Evolutionary conservation across 1,140 invertebrate species (phyloP), one percentile per base, ranked within the genome.

Genomic region (Sarcophaga bullata): DNA sequence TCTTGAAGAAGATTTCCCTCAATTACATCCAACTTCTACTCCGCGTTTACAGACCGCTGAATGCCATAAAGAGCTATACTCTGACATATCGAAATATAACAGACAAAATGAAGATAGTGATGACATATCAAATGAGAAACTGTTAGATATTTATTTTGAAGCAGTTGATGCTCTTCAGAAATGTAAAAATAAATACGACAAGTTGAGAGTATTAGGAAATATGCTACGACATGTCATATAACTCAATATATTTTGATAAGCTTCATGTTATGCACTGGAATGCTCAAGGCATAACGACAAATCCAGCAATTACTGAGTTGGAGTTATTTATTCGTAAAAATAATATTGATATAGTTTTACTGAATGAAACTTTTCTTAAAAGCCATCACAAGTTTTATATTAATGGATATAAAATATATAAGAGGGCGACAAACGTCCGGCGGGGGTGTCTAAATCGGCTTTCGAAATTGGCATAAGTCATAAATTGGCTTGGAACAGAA

Each of bases 321-420:
- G 75, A 78, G 17, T 37, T n/a, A 7, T 48, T 78, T n/a, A 48
- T 78, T n/a, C 17, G 10, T n/a, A 78, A 48, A 6, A 48, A 15
- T 6, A 78, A 78, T 78, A 37, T 78, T n/a, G 47, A 78, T 48
- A 78, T 78, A 48, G 8, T 78, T 9, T 48, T 78, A n/a, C 17
- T 78, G 17, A 78, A 78, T 52, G 75, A 78, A 78, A 48, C 75
- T 8, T 78, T 78, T 52, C 37, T 78, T 15, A 78, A 76, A 76
- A 13, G 7, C 9, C 9, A 76, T 47, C 73, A 76, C 25, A 76
- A 76, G 46, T 76, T 76, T 47, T 11, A 76, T 47, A 47, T 76
- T 6, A 76, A n/a, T n/a, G n/a, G n/a, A n/a, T n/a, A n/a, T n/a
- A n/a, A n/a, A n/a, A n/a, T n/a, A n/a, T n/a, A n/a, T 17, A 76